Conservation (phyloP, 53 echinoderm and acorn worm species). For the Holothuria scabra region DNA sequence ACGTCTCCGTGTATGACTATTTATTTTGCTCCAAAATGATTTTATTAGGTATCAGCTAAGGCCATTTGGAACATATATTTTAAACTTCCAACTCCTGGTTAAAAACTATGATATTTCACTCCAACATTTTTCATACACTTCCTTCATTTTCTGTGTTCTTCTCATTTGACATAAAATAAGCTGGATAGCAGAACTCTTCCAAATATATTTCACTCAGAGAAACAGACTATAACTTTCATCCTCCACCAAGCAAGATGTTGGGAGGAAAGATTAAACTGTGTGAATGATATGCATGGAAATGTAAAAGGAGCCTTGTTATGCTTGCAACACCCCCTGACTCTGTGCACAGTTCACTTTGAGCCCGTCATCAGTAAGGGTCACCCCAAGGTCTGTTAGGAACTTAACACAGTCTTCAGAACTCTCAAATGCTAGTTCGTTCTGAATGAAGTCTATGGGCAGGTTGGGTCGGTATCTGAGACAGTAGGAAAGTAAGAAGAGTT, state of each 20-base stretch:
- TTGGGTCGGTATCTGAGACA: conserved; percentile 83
- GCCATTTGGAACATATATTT: too few relatives aligned
- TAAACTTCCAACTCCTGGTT: too few relatives aligned
- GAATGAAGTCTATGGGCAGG: conserved; percentile 79
- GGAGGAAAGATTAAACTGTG: neutral
- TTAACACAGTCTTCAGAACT: conserved; percentile 73
- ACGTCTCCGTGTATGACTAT: too few relatives aligned
- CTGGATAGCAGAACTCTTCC: too few relatives aligned
- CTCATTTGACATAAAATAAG: too few relatives aligned
- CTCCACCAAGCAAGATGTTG: neutral
- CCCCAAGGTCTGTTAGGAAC: conserved; percentile 77
- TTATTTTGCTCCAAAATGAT: too few relatives aligned
- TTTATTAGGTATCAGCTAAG: too few relatives aligned
- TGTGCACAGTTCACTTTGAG: conserved; percentile 89
- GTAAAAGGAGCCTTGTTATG: conserved; percentile 5
- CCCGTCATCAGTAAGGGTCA: conserved; percentile 67
- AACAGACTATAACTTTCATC: too few relatives aligned
- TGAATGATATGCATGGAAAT: conserved; percentile 27
- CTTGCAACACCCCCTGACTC: conserved; percentile 57
- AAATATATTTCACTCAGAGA: too few relatives aligned
- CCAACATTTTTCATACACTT: too few relatives aligned
- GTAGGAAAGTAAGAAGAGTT: conserved; percentile 54
- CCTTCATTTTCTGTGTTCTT: too few relatives aligned
- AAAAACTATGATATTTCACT: too few relatives aligned
- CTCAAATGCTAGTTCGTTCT: conserved; percentile 81